These are phyloP conservation scores for Dinomys branickii DNA, from an alignment of 2,113 vertebrate species.

Conservation along the genomic window DNA sequence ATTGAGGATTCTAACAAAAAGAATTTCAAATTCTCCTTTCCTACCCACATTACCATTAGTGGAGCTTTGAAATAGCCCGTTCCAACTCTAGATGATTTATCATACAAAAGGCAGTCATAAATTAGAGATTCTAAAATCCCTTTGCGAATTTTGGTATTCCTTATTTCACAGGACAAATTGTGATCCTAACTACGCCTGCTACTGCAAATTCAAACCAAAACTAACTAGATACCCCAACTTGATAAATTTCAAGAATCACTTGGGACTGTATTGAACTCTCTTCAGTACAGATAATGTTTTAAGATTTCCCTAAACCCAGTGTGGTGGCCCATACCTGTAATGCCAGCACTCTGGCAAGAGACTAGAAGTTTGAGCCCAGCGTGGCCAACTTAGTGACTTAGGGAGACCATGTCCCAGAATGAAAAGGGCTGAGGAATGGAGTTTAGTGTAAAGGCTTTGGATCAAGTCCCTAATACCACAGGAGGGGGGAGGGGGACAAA, in stretches of 20 bases:
- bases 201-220: conserved; percentile 47
- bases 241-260: not conserved
- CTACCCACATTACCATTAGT: not conserved
- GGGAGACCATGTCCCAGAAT: not conserved
- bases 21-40: conserved; percentile 20
- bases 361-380: not conserved
- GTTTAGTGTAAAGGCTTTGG: not conserved
- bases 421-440: not conserved
- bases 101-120: not conserved
- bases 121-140: not conserved
- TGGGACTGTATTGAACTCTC: not conserved
- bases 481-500: not conserved
- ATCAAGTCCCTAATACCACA: not conserved
- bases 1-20: conserved; percentile 27
- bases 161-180: conserved; percentile 10
- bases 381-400: not conserved
- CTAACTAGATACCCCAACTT: not conserved
- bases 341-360: not conserved
- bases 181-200: conserved; percentile 26
- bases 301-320: not conserved
- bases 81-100: conserved; percentile 8
- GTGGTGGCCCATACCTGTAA: not conserved
- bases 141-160: conserved; percentile 17
- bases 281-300: not conserved
- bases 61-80: conserved; percentile 13